phyloP scores from a whole-genome alignment of 2,797 vertebrate species.

The Falco columbarius region DNA sequence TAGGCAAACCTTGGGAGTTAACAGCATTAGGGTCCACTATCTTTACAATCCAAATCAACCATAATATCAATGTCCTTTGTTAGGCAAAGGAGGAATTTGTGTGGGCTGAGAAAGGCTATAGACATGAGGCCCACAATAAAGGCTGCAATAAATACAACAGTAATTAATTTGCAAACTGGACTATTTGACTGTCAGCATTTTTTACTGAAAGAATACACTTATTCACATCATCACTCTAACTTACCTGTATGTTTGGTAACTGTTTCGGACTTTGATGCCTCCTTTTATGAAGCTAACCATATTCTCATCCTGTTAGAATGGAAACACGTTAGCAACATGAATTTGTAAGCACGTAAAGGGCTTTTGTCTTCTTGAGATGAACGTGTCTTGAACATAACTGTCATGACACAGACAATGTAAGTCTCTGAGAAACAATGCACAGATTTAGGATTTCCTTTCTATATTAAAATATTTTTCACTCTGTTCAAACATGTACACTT shows the following conservation, averaged over 20 bases:
- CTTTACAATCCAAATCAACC: background rate
- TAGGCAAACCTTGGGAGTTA: background rate
- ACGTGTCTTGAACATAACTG: background rate
- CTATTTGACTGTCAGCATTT: background rate
- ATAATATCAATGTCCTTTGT: background rate
- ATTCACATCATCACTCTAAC: conserved; percentile 9
- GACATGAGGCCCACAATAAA: background rate
- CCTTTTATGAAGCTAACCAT: conserved; percentile 99
- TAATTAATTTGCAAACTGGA: background rate
- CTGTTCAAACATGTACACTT: background rate
- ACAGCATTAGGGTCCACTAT: background rate
- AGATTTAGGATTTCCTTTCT: background rate
- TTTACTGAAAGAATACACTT: background rate
- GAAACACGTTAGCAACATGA: background rate
- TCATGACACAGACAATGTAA: background rate
- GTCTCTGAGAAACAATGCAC: background rate
- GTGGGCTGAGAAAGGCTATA: background rate
- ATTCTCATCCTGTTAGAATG: conserved; percentile 90
- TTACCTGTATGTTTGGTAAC: conserved; percentile 98
- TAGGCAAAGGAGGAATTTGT: background rate
- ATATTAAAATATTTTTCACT: background rate
- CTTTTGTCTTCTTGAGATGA: background rate
- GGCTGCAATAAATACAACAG: background rate
- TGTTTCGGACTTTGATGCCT: conserved; percentile 96
- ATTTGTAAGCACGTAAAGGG: background rate